Evolutionary conservation across 2,113 vertebrate species (phyloP).

Genomic region (Ornithorhynchus anatinus): DNA sequence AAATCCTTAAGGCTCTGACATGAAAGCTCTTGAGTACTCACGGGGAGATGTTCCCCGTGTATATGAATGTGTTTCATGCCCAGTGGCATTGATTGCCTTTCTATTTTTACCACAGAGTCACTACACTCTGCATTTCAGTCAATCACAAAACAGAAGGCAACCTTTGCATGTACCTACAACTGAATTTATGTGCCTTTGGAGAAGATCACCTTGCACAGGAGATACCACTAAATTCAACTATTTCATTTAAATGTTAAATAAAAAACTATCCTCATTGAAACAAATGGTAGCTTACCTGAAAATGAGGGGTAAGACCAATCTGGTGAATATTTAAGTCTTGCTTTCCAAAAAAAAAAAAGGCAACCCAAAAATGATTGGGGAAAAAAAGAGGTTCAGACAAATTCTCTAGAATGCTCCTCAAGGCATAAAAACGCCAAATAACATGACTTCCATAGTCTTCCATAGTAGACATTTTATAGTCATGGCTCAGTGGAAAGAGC

Average conservation of each 20-base stretch:
- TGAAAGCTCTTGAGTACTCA: slow-evolving; percentile 49
- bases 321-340: slow-evolving; percentile 23
- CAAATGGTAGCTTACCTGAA: slow-evolving; percentile 31
- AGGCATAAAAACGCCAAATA: no score
- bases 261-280: slow-evolving; percentile 55
- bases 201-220: slow-evolving; percentile 38
- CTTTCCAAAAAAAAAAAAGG: no score
- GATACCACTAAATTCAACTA: no score
- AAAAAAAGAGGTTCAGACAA: no score
- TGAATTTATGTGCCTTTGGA: slow-evolving; percentile 34
- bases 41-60: slow-evolving; percentile 64
- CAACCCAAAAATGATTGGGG: no score
- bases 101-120: slow-evolving; percentile 80
- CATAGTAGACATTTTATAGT: no score
- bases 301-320: slow-evolving; percentile 58
- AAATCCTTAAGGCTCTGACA: slow-evolving; percentile 50
- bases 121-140: slow-evolving; percentile 76
- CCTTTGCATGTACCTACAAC: slow-evolving; percentile 7
- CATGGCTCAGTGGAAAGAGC: no score
- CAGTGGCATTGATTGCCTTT: slow-evolving; percentile 76
- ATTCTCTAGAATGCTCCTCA: no score
- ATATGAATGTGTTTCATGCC: slow-evolving; percentile 75
- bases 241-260: slow-evolving; percentile 57
- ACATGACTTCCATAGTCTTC: no score
- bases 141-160: slow-evolving; percentile 71